These are phyloP conservation scores for Aphelinus certus DNA, from an alignment of 1,140 invertebrate genomes.

Conservation along the genomic window DNA sequence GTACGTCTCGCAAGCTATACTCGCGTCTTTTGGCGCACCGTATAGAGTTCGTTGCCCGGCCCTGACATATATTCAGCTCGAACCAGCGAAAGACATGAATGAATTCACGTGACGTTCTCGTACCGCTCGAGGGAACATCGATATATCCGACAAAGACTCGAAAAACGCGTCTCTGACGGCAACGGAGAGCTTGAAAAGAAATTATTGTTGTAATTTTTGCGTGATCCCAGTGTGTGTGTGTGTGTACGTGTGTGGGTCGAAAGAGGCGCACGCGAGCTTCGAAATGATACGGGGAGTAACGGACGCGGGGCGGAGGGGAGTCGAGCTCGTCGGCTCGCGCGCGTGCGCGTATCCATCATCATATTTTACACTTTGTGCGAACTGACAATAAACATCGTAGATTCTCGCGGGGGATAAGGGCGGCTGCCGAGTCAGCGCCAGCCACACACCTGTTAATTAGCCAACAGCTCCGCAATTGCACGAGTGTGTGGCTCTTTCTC, in stretches of 20 bases:
- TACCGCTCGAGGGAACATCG: too few species aligned
- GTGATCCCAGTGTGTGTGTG: not conserved
- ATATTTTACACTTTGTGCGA: constrained; percentile 30
- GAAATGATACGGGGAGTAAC: constrained; percentile 12
- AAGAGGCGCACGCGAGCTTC: not conserved
- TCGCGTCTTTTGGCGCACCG: too few species aligned
- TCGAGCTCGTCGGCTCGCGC: not conserved
- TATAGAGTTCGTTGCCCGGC: too few species aligned
- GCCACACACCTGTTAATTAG: constrained; percentile 37
- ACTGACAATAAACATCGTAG: constrained; percentile 39
- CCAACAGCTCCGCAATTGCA: not conserved
- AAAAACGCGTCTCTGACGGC: too few species aligned
- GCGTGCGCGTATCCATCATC: constrained; percentile 18
- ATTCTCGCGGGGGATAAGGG: constrained; percentile 10
- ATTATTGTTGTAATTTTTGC: not conserved
- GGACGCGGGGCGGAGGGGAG: too few species aligned
- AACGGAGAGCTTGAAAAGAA: too few species aligned
- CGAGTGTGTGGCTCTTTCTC: not conserved
- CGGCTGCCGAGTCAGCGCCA: too few species aligned
- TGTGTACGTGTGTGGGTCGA: not conserved
- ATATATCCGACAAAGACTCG: too few species aligned
- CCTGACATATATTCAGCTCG: too few species aligned
- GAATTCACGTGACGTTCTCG: too few species aligned
- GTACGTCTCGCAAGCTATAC: too few species aligned
- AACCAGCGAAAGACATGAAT: too few species aligned